Percentiles rank a stretch among this genome's conserved stretches.
Evolutionary conservation across 2,888 invertebrate genomes (phyloP).

Genomic region (Xiphydria camelus): DNA sequence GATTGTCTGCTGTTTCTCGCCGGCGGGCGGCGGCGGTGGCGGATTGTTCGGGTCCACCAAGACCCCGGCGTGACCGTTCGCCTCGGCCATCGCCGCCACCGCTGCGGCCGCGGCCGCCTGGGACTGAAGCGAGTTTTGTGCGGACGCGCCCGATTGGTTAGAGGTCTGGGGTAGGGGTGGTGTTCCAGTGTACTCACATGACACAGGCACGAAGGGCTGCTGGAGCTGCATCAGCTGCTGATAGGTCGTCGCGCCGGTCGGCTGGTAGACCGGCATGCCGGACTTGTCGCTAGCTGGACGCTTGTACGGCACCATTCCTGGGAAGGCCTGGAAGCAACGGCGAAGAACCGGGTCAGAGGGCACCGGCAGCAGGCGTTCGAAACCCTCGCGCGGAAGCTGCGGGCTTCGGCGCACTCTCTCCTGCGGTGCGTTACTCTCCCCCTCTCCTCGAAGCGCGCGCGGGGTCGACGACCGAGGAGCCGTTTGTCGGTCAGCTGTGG

Average conservation of each 20-base stretch:
- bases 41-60: conserved; percentile 55
- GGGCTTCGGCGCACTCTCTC: too few species aligned
- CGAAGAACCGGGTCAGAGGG: background rate
- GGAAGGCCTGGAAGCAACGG: conserved; percentile 75
- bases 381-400: too few species aligned
- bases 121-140: conserved; percentile 42
- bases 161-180: conserved; percentile 63
- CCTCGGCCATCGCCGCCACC: conserved; percentile 29
- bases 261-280: conserved; percentile 94
- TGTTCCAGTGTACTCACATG: conserved; percentile 94
- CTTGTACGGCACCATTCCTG: conserved; percentile 94
- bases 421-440: too few species aligned
- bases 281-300: conserved; percentile 96
- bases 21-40: conserved; percentile 51
- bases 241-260: conserved; percentile 82
- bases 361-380: too few species aligned
- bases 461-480: too few species aligned
- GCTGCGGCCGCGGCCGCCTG: conserved; percentile 17
- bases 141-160: conserved; percentile 54
- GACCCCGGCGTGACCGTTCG: conserved; percentile 45
- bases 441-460: too few species aligned
- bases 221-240: conserved; percentile 94
- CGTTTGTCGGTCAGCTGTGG: too few species aligned
- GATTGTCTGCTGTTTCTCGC: conserved; percentile 22
- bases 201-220: conserved; percentile 97